Evolutionary conservation across 1,140 invertebrate species (phyloP).

Genomic region (Ganaspis sp.): DNA sequence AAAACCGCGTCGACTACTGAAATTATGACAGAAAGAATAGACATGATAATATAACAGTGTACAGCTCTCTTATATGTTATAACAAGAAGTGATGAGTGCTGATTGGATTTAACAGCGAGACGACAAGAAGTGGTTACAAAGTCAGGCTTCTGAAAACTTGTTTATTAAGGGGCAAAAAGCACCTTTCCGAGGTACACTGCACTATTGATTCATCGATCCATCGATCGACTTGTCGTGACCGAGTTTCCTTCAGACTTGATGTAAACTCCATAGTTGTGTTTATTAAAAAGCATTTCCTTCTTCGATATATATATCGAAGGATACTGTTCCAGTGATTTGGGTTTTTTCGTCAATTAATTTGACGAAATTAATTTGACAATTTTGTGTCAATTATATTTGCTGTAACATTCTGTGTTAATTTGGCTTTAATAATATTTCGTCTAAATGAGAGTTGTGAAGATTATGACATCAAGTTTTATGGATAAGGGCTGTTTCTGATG

Average conservation of each 20-base stretch:
- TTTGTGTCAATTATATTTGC: too few relatives aligned
- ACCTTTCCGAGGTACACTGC: background rate
- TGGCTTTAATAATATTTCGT: too few relatives aligned
- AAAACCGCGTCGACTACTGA: slow-evolving; percentile 1
- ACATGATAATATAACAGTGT: background rate
- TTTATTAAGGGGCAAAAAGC: background rate
- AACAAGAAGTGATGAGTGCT: background rate
- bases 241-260: background rate
- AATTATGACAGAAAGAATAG: background rate
- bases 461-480: too few relatives aligned
- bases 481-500: background rate
- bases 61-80: too few relatives aligned
- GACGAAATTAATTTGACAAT: too few relatives aligned
- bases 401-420: too few relatives aligned
- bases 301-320: too few relatives aligned
- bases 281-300: too few relatives aligned
- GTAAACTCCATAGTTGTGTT: background rate
- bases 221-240: background rate
- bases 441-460: too few relatives aligned
- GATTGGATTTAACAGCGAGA: background rate
- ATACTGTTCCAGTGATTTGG: too few relatives aligned
- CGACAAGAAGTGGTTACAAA: background rate
- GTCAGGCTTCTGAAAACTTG: background rate
- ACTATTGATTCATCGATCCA: background rate
- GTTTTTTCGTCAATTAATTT: too few relatives aligned